Evolutionary conservation across 1,140 invertebrate genomes (phyloP).

Genomic region (Wiebesia pumilae): DNA sequence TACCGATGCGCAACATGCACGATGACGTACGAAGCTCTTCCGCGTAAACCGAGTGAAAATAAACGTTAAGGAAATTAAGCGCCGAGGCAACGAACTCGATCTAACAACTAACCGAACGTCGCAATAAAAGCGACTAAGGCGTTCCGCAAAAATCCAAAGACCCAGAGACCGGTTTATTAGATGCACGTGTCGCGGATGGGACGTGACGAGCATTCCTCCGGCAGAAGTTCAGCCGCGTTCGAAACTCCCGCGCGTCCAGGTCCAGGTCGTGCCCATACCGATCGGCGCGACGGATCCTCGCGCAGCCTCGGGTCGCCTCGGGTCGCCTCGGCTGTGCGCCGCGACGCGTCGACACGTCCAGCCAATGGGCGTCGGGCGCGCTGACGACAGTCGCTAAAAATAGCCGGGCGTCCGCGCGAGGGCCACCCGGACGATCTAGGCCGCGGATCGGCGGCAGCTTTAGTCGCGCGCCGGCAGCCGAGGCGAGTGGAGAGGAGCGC

Average conservation of each 20-base stretch:
- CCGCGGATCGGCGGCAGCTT: conserved; percentile 61
- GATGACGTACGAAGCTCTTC: too few relatives aligned
- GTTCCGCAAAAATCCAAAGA: too few relatives aligned
- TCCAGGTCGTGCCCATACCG: not conserved
- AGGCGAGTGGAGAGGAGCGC: conserved; percentile 33
- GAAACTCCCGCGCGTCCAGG: not conserved
- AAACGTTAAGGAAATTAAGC: too few relatives aligned
- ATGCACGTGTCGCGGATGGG: too few relatives aligned
- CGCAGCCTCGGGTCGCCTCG: not conserved
- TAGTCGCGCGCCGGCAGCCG: conserved; percentile 71
- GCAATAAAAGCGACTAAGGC: too few relatives aligned
- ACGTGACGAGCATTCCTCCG: too few relatives aligned
- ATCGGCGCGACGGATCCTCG: not conserved
- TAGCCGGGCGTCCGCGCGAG: conserved; percentile 50
- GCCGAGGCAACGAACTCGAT: too few relatives aligned
- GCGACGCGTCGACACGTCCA: conserved; percentile 51
- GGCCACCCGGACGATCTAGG: conserved; percentile 62
- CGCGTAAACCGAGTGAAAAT: too few relatives aligned
- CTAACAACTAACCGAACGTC: too few relatives aligned
- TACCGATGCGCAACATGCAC: too few relatives aligned
- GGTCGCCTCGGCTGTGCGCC: not conserved
- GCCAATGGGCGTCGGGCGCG: conserved; percentile 55
- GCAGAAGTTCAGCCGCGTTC: not conserved
- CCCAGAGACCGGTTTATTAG: too few relatives aligned
- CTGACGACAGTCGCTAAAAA: conserved; percentile 69